These are phyloP conservation scores for Eupristina koningsbergeri DNA, from an alignment of 1,140 invertebrate species.

Conservation along the genomic window DNA sequence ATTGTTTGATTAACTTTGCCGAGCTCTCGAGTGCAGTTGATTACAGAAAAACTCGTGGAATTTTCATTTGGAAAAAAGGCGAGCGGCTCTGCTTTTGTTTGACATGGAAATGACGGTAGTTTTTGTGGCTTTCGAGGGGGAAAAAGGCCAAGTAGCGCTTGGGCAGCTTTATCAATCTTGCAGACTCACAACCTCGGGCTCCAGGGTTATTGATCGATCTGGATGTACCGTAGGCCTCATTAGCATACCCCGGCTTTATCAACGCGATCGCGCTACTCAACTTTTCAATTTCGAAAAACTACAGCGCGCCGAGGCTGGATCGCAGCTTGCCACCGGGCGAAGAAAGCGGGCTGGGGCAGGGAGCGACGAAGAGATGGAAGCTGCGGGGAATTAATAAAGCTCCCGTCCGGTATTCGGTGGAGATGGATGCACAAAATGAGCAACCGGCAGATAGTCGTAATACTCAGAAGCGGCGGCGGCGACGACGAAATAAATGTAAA, in stretches of 20 bases:
- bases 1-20: no score
- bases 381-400: conserved; percentile 9
- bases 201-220: neutral
- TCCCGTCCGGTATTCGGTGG: neutral
- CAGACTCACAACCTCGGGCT: neutral
- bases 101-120: no score
- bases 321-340: neutral
- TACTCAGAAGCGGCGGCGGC: conserved; percentile 35
- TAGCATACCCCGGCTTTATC: neutral
- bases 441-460: conserved; percentile 8
- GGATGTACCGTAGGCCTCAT: neutral
- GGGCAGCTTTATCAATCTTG: neutral
- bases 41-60: no score
- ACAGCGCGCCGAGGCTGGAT: neutral
- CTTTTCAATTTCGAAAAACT: conserved; percentile 2
- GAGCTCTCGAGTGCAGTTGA: no score
- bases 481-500: conserved; percentile 50
- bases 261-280: neutral
- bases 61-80: no score
- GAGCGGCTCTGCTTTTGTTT: no score
- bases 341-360: neutral
- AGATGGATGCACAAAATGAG: conserved; percentile 7
- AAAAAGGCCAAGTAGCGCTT: no score
- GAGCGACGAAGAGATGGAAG: neutral
- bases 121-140: no score